These are phyloP conservation scores for Darevskia nairensis DNA, from an alignment of 2,797 vertebrate genomes.

Conservation along the genomic window DNA sequence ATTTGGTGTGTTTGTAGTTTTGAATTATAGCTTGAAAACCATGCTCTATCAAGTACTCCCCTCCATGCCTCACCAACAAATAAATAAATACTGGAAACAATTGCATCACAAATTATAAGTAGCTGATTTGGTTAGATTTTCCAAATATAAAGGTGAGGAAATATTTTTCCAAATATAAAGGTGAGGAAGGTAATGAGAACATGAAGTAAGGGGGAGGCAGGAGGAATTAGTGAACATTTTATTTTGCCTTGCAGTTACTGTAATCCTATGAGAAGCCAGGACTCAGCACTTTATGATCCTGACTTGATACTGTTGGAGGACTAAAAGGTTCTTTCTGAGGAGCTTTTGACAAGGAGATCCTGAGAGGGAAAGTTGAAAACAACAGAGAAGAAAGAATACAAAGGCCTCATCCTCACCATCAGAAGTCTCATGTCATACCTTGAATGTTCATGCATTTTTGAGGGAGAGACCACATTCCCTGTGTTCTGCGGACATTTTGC, in stretches of 20 bases:
- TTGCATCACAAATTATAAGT: slow-evolving; percentile 27
- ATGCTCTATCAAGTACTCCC: slow-evolving; percentile 31
- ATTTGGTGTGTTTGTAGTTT: background rate
- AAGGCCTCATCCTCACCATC: background rate
- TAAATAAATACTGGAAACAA: slow-evolving; percentile 33
- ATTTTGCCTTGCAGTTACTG: too few relatives aligned
- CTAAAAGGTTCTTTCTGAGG: background rate
- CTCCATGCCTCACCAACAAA: background rate
- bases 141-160: slow-evolving; percentile 23
- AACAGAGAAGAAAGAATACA: background rate
- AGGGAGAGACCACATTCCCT: background rate
- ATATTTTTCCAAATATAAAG: slow-evolving; percentile 34
- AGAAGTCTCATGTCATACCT: background rate
- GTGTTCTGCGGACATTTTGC: too few relatives aligned
- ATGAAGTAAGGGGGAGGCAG: too few relatives aligned
- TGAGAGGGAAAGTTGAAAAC: background rate
- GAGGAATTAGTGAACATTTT: background rate
- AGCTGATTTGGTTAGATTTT: slow-evolving; percentile 30
- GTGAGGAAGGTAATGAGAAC: background rate
- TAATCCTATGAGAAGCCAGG: too few relatives aligned
- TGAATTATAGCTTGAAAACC: background rate
- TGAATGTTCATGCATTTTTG: background rate
- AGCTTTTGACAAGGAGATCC: background rate
- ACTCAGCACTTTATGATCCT: background rate
- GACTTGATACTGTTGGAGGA: background rate